Evolutionary conservation across 1,140 invertebrate species (phyloP), one percentile per base, ranked within the genome.

Genomic region (Ladona fulva): DNA sequence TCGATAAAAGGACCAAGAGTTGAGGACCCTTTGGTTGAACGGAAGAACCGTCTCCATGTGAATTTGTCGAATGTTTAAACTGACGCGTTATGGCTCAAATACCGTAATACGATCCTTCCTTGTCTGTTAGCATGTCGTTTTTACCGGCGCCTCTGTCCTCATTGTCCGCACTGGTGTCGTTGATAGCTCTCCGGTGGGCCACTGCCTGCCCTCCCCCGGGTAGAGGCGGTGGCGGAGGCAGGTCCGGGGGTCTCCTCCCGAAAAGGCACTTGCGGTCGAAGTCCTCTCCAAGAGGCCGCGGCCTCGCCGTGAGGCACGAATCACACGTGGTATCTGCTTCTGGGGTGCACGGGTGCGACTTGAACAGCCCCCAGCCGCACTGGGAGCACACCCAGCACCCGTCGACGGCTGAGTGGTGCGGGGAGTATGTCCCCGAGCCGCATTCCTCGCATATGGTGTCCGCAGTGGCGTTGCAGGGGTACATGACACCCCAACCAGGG

Each of bases 351-450:
- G 84, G 80, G 78, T 87, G 86, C 0, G 86, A 86, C 78, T 87
- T 85, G 81, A 86, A 88, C 7, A 88, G 80, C 1, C 86, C 86
- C 8, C 83, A 83, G 0, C 87, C 86, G 77, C 87, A 88, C 24
- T 85, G 82, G 7, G 87, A 87, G 80, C 87, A 88, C 52, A 85
- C 84, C 84, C 85, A 87, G 74, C 87, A 88, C 3, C 85, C 84
- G 25, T 85, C 84, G 5, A 80, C 83, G 77, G 83, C 84, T 0
- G 80, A 81, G 81, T 86, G 85, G 78, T 87, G 87, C 0, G 85
- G 85, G 77, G 85, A 86, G 81, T 87, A 87, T 0, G 83, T 85
- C 24, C 86, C 86, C 0, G 79, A 76, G 0, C 79, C 77, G 78
- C 87, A 87, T 14, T 84, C 83, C 6, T 79, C 79, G 81, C 87